Evolutionary conservation across 1,140 invertebrate species (phyloP).

Genomic region (Eurosta solidaginis): DNA sequence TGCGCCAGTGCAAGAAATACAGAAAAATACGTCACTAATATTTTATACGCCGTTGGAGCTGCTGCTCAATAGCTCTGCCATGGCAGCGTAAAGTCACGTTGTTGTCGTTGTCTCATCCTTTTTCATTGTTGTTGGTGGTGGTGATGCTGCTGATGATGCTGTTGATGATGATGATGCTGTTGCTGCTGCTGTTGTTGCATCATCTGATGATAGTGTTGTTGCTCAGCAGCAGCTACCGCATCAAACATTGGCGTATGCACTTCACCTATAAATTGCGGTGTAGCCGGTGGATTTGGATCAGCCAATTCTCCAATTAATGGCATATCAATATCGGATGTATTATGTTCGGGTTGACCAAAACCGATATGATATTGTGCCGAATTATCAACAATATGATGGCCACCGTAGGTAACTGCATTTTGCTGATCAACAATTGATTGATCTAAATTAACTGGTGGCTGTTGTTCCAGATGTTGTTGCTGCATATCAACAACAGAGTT

Average conservation of each 20-base stretch:
- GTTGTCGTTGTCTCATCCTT: conserved; percentile 47
- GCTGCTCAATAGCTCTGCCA: conserved; percentile 42
- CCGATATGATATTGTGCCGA: conserved; percentile 43
- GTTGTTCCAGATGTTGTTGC: conserved; percentile 3
- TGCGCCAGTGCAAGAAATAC: too few relatives aligned
- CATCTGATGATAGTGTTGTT: conserved; percentile 52
- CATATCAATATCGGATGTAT: conserved; percentile 54
- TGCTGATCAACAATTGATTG: conserved; percentile 29
- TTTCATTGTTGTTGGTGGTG: conserved; percentile 41
- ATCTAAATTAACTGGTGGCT: background rate
- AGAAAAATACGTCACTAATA: background rate
- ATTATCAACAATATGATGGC: conserved; percentile 44
- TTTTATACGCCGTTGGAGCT: background rate
- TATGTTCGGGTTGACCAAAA: conserved; percentile 43
- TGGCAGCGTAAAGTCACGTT: conserved; percentile 18
- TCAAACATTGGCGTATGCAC: conserved; percentile 57
- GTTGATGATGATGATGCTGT: conserved; percentile 32
- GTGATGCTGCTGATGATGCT: conserved; percentile 42
- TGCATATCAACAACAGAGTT: too few relatives aligned
- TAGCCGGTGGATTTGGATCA: conserved; percentile 53
- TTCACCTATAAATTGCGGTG: conserved; percentile 54
- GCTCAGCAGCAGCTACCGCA: conserved; percentile 54
- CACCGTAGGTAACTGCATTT: conserved; percentile 35
- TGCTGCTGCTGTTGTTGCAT: conserved; percentile 44
- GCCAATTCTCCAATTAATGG: conserved; percentile 52